Conservation (phyloP, 2,888 invertebrate species). For the Hipparchia sbordonii region DNA sequence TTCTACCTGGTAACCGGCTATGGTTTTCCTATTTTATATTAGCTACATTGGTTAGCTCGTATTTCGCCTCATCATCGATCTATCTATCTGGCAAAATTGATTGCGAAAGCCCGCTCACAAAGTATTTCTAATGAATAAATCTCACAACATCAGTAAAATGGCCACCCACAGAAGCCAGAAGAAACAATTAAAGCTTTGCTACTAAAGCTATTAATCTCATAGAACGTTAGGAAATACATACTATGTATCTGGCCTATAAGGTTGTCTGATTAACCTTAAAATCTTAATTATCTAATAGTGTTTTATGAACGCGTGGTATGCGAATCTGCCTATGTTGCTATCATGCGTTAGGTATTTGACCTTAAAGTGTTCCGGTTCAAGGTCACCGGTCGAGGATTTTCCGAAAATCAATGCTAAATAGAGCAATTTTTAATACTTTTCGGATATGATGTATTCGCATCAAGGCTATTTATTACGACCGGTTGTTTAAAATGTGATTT, state of each 20-base stretch:
- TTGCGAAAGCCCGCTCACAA: too few relatives aligned
- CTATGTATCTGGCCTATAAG: slow-evolving; percentile 15
- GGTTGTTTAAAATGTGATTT: slow-evolving; percentile 26
- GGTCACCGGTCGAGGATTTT: slow-evolving; percentile 41
- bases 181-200: not conserved
- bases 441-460: slow-evolving; percentile 25
- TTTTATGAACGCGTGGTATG: slow-evolving; percentile 32
- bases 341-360: slow-evolving; percentile 36
- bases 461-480: slow-evolving; percentile 21
- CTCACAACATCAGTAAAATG: too few relatives aligned
- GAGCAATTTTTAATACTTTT: slow-evolving; percentile 37
- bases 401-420: slow-evolving; percentile 39
- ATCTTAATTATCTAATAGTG: slow-evolving; percentile 7
- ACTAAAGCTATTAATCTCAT: not conserved
- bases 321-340: slow-evolving; percentile 30
- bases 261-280: slow-evolving; percentile 19
- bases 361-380: slow-evolving; percentile 44
- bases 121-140: too few relatives aligned
- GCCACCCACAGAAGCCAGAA: too few relatives aligned
- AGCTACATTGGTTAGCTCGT: too few relatives aligned
- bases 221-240: not conserved
- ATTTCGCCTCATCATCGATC: too few relatives aligned
- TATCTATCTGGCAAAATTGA: too few relatives aligned
- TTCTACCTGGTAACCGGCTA: too few relatives aligned
- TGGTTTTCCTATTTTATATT: too few relatives aligned